Evolutionary conservation across 1,140 invertebrate species (phyloP).

Genomic region (Pseudomyrmex gracilis): DNA sequence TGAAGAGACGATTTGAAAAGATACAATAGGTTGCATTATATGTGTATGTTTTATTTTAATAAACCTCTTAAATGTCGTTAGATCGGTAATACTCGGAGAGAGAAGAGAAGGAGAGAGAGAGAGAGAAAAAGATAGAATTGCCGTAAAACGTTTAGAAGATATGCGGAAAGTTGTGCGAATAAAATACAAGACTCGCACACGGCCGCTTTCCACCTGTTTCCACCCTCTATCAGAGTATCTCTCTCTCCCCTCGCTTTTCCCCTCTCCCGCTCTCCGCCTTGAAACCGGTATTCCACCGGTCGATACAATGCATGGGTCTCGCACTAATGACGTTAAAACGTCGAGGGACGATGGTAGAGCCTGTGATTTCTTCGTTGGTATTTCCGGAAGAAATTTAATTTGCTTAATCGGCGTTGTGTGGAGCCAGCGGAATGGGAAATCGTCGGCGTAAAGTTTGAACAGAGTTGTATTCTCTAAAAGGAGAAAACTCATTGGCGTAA

Average conservation of each 20-base stretch:
- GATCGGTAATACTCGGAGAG: not conserved
- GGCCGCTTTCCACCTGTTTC: constrained; percentile 36
- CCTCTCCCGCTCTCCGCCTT: constrained; percentile 8
- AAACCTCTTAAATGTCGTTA: constrained; percentile 24
- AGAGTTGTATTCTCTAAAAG: constrained; percentile 65
- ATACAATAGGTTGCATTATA: constrained; percentile 5
- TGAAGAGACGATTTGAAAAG: not conserved
- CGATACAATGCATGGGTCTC: constrained; percentile 61
- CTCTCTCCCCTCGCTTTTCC: not conserved
- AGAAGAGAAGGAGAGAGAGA: not conserved
- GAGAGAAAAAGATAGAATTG: not conserved
- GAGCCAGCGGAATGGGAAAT: constrained; percentile 41
- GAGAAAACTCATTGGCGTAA: constrained; percentile 74
- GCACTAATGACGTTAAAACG: constrained; percentile 74
- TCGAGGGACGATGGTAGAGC: constrained; percentile 52
- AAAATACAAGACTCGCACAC: constrained; percentile 57
- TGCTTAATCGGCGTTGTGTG: constrained; percentile 74
- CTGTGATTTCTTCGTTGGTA: constrained; percentile 77
- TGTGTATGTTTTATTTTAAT: constrained; percentile 28
- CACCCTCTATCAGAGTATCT: constrained; percentile 16
- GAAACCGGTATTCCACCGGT: constrained; percentile 45
- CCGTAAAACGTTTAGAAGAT: constrained; percentile 18
- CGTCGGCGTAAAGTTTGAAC: constrained; percentile 66
- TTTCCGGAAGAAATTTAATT: constrained; percentile 77
- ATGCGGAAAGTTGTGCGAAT: constrained; percentile 43